Conservation (phyloP, 1,140 invertebrate genomes). For the Pachypeltis micranthus region DNA sequence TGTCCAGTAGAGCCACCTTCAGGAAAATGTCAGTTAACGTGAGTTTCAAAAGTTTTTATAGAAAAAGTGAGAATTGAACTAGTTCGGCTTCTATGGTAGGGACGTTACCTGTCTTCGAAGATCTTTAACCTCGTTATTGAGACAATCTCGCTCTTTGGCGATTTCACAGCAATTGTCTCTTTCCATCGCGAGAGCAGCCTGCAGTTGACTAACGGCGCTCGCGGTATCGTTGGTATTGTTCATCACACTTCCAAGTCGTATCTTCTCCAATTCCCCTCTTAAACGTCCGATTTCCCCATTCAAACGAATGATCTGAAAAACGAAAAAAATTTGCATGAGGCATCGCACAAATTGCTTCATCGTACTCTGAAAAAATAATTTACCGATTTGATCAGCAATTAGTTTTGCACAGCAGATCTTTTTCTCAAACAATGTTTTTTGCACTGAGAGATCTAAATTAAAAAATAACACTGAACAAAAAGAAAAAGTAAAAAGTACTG, state of each 20-base stretch:
- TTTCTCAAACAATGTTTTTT: no score
- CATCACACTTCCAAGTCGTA: constrained; percentile 18
- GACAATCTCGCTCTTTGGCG: constrained; percentile 19
- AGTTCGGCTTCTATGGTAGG: no score
- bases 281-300: constrained; percentile 19
- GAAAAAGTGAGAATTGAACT: no score
- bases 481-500: no score
- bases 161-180: constrained; percentile 20
- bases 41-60: no score
- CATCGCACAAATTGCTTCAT: no score
- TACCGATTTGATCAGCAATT: not conserved
- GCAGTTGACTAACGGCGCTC: constrained; percentile 22
- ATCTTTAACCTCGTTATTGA: constrained; percentile 24
- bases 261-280: constrained; percentile 23
- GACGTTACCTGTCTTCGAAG: constrained; percentile 25
- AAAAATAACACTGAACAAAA: no score
- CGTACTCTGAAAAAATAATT: no score
- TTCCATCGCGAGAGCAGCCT: constrained; percentile 22
- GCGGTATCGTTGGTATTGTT: not conserved
- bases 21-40: no score
- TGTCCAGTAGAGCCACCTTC: not conserved
- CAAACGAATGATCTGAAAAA: constrained; percentile 22
- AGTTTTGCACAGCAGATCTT: no score
- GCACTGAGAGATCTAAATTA: no score
- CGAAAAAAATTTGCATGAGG: no score